phyloP scores from a whole-genome alignment of 2,888 invertebrate species.

The Leptura quadrifasciata region DNA sequence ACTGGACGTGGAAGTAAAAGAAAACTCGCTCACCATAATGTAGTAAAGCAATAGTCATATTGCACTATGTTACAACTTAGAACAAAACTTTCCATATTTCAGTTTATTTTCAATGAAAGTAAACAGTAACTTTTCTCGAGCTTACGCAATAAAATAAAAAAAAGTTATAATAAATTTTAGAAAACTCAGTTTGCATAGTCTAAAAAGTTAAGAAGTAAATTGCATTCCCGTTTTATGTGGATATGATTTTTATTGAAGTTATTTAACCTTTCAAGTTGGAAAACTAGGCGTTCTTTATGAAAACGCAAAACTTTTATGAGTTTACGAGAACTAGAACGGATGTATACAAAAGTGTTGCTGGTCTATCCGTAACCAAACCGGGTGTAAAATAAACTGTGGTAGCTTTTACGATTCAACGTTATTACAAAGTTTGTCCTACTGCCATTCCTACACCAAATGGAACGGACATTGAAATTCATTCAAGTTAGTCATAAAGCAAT shows the following conservation, averaged over 20 bases:
- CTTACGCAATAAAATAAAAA: neutral
- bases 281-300: slow-evolving; percentile 17
- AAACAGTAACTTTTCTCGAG: neutral
- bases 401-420: slow-evolving; percentile 14
- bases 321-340: slow-evolving; percentile 1
- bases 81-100: neutral
- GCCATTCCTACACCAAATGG: slow-evolving; percentile 1
- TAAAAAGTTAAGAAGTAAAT: neutral
- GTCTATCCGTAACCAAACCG: neutral
- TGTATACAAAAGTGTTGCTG: neutral
- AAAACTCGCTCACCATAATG: no score
- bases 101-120: neutral
- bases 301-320: slow-evolving; percentile 8
- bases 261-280: slow-evolving; percentile 10
- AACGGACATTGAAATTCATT: slow-evolving; percentile 15
- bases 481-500: slow-evolving; percentile 9
- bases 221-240: neutral
- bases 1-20: no score
- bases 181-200: neutral
- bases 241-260: slow-evolving; percentile 7
- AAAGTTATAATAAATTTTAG: neutral
- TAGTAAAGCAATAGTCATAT: no score
- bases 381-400: slow-evolving; percentile 18
- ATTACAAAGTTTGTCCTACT: slow-evolving; percentile 21
- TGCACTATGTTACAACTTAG: neutral